Conservation (phyloP, 2,113 vertebrate genomes). For the Xyliphius kryptos region DNA sequence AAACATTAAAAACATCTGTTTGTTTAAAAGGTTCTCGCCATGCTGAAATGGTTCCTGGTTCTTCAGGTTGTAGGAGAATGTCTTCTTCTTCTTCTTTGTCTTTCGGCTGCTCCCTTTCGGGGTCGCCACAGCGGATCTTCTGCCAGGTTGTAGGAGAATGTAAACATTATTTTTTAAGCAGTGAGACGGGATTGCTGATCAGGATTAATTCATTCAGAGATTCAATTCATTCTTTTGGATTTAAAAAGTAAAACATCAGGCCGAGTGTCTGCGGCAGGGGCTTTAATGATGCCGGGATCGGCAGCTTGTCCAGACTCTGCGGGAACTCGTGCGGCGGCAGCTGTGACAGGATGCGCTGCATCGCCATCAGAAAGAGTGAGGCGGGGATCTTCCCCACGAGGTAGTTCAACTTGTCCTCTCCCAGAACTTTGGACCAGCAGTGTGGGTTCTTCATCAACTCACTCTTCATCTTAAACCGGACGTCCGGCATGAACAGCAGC, state of each 20-base stretch:
- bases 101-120: too few species aligned
- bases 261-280: slow-evolving; percentile 48
- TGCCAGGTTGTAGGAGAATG: too few species aligned
- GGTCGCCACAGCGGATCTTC: too few species aligned
- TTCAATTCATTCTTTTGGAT: too few species aligned
- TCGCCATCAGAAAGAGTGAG: slow-evolving; percentile 71
- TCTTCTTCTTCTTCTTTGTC: too few species aligned
- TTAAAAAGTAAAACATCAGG: not conserved
- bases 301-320: slow-evolving; percentile 72
- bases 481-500: slow-evolving; percentile 73
- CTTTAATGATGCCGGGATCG: slow-evolving; percentile 75
- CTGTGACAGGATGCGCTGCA: slow-evolving; percentile 72
- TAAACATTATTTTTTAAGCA: too few species aligned
- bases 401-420: slow-evolving; percentile 70
- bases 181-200: too few species aligned
- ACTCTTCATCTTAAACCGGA: slow-evolving; percentile 68
- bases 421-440: slow-evolving; percentile 69
- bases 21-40: too few species aligned
- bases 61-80: too few species aligned
- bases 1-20: too few species aligned
- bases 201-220: too few species aligned
- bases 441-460: slow-evolving; percentile 62
- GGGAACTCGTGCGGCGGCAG: slow-evolving; percentile 72
- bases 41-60: too few species aligned
- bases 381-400: slow-evolving; percentile 68